Base-by-base conservation (phyloP, 2,797 vertebrate genomes). In the Chelmon rostratus region DNA sequence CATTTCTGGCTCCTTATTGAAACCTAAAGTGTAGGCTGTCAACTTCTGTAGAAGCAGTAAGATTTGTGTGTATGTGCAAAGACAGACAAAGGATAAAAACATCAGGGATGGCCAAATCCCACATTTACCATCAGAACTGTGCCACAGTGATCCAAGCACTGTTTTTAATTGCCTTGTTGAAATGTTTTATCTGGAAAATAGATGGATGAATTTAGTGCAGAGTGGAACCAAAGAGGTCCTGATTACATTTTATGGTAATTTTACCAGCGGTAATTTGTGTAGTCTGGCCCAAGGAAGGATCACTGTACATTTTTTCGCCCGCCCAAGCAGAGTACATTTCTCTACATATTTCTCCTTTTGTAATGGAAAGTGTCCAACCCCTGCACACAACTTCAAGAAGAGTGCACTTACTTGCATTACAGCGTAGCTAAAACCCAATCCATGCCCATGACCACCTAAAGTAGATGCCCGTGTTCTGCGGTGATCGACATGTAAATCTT, bases 401-500 rank as follows among this genome's bases (percentile, higher is more conserved):
- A 71, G 16, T 37, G 33, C 25, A 68, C 53, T 47, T 42, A 70
- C 71, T 86, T 84, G 38, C 37, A 40, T 77, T 62, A 59, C 23
- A 79, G 53, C 58, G 52, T 13, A 71, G 47, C 59, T 74, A 68
- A 81, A 86, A 79, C 68, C 11, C 59, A 67, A 77, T 42, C 16
- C 21, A 35, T 6, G 59, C 76, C 62, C 37, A 38, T 54, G 61
- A 80, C 42, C 47, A 82, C 46, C 68, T 58, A 50, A 90, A 91
- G 82, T 76, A 85, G 74, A 76, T 40, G 79, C 77, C 82, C 2
- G 19, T 68, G n/a, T 79, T 82, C 62, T 68, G 69, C 18, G 33
- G 59, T 67, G 66, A 88, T 61, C 61, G 85, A 82, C 84, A 79
- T 84, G 87, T 83, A 81, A 91, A 85, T 87, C 71, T 76, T 73